Percentiles rank a stretch among this genome's conserved stretches.
These are phyloP conservation scores for Agrypnus murinus DNA, from an alignment of 2,888 invertebrate genomes.

Conservation along the genomic window DNA sequence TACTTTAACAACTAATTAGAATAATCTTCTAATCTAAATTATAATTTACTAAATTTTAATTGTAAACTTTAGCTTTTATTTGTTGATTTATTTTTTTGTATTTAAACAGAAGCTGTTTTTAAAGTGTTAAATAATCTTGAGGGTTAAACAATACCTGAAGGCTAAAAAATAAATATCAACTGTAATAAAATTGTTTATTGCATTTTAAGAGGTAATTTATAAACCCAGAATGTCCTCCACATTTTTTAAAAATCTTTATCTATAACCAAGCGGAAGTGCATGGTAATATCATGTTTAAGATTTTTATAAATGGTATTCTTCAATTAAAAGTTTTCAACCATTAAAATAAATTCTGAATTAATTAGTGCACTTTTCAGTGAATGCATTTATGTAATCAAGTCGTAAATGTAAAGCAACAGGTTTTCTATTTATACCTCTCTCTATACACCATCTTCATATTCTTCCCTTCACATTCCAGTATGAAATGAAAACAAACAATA, in stretches of 20 bases:
- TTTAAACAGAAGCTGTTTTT: not conserved
- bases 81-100: not conserved
- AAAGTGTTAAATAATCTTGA: not conserved
- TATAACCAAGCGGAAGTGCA: conserved; percentile 8
- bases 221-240: conserved; percentile 3
- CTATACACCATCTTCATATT: conserved; percentile 38
- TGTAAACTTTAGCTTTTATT: not conserved
- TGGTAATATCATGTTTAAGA: not conserved
- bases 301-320: conserved; percentile 4
- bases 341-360: conserved; percentile 16
- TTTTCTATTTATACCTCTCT: conserved; percentile 46
- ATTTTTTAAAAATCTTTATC: not conserved
- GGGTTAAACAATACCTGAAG: conserved; percentile 4
- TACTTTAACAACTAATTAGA: not conserved
- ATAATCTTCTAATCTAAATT: not conserved
- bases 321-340: not conserved
- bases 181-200: conserved; percentile 19
- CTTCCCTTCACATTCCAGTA: conserved; percentile 56
- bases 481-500: conserved; percentile 55
- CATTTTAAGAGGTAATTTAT: conserved; percentile 4
- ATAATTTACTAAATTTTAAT: not conserved
- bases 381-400: conserved; percentile 27
- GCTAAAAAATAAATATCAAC: conserved; percentile 1
- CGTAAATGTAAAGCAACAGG: conserved; percentile 44
- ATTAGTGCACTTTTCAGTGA: conserved; percentile 33